Base-by-base conservation (phyloP, 1,140 invertebrate genomes). In the Megathymus violae region DNA sequence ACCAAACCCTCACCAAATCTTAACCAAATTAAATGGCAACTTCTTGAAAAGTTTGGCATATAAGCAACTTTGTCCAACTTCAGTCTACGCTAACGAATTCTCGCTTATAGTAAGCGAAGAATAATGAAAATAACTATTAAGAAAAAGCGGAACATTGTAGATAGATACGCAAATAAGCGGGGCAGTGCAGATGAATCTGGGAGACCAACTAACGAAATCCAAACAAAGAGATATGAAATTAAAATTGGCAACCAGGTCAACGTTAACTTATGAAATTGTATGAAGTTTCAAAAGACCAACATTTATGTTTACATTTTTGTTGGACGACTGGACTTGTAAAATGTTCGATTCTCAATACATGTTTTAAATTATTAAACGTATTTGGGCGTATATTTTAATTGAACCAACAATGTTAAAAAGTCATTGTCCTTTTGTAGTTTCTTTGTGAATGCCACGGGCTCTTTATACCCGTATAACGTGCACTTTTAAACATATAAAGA, bases 161-260 rank as follows among this genome's bases (percentile, higher is more conserved):
- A n/a, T 41, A 10, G 36, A 11, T 54, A n/a, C 31, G 6, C 17
- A 54, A 41, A 41, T 54, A 54, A 41, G 16, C 50, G 14, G 31
- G 43, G 3, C 19, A 54, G 19, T 54, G 51, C 38, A 54, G 51
- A 19, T 54, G 51, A 43, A 43, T 25, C 38, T 15, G 19, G 17
- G 16, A 40, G 51, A 41, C 34, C 36, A 16, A 43, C 36, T 54
- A 41, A 54, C 51, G 38, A 54, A 56, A 56, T 56, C 13, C 52
- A 56, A 56, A 56, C 52, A 56, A 43, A 54, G 52, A 22, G 3
- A 43, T 56, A 56, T 44, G 52, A 44, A 56, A 56, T 44, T 13
- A 56, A 56, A 56, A 44, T 40, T 44, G 40, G 40, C 40, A 56
- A 56, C 44, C 52, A 56, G 52, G 52, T 56, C 52, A 56, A 56